Base-by-base conservation (phyloP, 1,140 invertebrate species). In the Armadillidium nasatum region DNA sequence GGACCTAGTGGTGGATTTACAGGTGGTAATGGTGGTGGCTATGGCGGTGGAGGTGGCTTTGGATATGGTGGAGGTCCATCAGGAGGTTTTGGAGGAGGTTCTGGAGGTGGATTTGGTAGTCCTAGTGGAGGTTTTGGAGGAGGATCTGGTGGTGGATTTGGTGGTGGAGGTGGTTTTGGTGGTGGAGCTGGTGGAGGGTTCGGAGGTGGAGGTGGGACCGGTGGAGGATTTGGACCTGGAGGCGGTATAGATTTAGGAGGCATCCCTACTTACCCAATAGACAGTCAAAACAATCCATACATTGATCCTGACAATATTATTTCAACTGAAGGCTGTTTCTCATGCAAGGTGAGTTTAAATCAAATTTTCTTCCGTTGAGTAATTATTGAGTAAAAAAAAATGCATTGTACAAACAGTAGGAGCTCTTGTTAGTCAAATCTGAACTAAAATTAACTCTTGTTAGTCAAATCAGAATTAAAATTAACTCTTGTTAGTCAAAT, bases 301-400 rank as follows among this genome's bases (percentile, higher is more conserved):
- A 85, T 85, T 70, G 85, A 86, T 46, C 84, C 85, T 4, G 86
- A 89, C 54, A 89, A 91, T 75, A 91, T 93, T 11, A 93, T 95
- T 50, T 91, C 91, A 0, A 94, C 92, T 0, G 93, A 96, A 85
- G 93, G 93, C 6, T 95, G 94, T 85, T 95, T 95, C 86, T 91
- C 92, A 19, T 96, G 93, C 87, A 93, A 94, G 87, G 91, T 93
- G 83, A 83, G 72, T 71, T 44, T 76, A 43, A 74, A 79, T 73
- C 1, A 33, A 33, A 33, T 33, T 33, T 33, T 1, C 33, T 33
- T 33, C 2, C 6, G n/a, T 33, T 33, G 6, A 33, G 6, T 33
- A 33, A 33, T 33, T 33, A 33, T 33, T 3, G n/a, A n/a, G n/a
- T n/a, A 33, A 33, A 3, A 33, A 33, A 33, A 33, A 33, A 6